A percentile compares a stretch with the other conserved stretches of the same genome.
Evolutionary conservation across 2,797 vertebrate genomes (phyloP).

Genomic region (Myiotriccus ornatus): DNA sequence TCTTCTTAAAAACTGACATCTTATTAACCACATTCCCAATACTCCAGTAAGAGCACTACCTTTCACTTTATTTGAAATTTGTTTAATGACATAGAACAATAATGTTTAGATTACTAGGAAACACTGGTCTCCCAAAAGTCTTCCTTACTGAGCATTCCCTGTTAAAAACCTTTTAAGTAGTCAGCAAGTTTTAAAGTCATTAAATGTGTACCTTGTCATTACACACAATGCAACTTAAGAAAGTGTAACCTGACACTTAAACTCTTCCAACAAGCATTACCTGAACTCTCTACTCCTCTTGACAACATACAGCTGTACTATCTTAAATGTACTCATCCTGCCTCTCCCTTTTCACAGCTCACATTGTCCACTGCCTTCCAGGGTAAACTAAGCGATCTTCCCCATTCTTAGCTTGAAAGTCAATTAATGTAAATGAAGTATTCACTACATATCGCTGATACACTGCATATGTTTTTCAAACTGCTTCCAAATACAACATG

Average conservation of each 20-base stretch:
- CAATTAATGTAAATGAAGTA: background rate
- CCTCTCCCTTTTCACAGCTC: background rate
- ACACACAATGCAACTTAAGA: background rate
- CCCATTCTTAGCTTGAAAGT: background rate
- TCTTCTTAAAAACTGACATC: background rate
- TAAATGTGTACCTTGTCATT: background rate
- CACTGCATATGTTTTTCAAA: background rate
- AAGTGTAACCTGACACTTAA: background rate
- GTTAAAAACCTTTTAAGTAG: background rate
- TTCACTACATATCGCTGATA: background rate
- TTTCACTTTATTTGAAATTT: background rate
- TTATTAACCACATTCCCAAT: background rate
- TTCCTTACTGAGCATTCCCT: background rate
- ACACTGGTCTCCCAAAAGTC: background rate
- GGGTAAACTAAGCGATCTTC: background rate
- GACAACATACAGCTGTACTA: background rate
- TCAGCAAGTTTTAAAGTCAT: background rate
- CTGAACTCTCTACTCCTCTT: background rate
- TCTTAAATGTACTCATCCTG: background rate
- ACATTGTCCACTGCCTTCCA: background rate
- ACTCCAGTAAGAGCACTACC: background rate
- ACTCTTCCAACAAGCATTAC: background rate
- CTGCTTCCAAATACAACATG: background rate
- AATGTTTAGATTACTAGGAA: background rate
- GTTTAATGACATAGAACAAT: no score